These are phyloP conservation scores for Polietes domitor DNA, from an alignment of 2,888 invertebrate genomes.

Conservation along the genomic window DNA sequence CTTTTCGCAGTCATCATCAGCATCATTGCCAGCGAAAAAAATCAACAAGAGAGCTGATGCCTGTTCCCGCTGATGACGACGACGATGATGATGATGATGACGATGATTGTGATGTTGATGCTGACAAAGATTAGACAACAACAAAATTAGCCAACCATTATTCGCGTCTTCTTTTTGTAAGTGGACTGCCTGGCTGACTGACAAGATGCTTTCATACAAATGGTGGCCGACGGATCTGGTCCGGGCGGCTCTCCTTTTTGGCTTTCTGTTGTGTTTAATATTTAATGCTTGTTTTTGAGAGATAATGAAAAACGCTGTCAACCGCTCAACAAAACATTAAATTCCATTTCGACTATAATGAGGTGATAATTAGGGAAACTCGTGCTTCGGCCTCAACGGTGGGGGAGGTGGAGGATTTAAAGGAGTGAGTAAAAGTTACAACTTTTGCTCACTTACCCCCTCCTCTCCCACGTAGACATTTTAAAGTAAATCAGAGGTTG, in stretches of 20 bases:
- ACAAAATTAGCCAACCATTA: slow-evolving; percentile 21
- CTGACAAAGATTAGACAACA: slow-evolving; percentile 10
- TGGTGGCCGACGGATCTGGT: neutral
- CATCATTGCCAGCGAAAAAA: too few species aligned
- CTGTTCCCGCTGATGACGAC: neutral
- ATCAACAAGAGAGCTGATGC: neutral
- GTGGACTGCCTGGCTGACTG: neutral
- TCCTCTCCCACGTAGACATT: too few species aligned
- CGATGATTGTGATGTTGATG: slow-evolving; percentile 15
- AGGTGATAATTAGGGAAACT: slow-evolving; percentile 3
- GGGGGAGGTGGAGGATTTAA: too few species aligned
- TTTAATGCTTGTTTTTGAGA: slow-evolving; percentile 18
- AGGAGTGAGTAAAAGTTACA: too few species aligned
- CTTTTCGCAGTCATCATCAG: slow-evolving; percentile 27
- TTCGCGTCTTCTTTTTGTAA: neutral
- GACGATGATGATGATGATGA: too few species aligned
- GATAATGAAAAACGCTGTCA: slow-evolving; percentile 21
- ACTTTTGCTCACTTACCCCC: too few species aligned
- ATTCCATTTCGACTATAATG: slow-evolving; percentile 2
- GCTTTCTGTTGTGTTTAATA: slow-evolving; percentile 12
- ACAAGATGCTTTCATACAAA: neutral
- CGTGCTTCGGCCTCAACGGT: neutral
- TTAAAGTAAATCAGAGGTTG: neutral
- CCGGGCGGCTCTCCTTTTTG: neutral
- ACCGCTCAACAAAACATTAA: slow-evolving; percentile 7